Evolutionary conservation across 2,797 vertebrate species (phyloP), one percentile per base, ranked within the genome.

Genomic region (Tarsius wallacei): DNA sequence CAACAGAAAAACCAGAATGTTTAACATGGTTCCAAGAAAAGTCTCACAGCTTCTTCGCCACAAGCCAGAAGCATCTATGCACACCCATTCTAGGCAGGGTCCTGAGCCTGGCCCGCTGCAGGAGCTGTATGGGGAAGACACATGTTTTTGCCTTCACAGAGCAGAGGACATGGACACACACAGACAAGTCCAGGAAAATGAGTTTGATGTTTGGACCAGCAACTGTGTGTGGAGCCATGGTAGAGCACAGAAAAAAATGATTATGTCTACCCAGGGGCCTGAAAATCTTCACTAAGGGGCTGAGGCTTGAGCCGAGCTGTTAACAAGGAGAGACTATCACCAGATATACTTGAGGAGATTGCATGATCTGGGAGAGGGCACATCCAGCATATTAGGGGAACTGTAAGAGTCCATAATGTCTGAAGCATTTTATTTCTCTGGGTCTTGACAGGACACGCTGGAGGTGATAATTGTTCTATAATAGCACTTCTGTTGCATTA

Each of bases 361-460:
- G 11, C 13, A 4, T 4, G 31, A 77, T 19, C 9, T 24, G 2
- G 2, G 9, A 66, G 24, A 33, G 64, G 51, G 21, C 71, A 42
- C 4, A 19, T 15, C 28, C 22, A 36, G 24, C 12, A 6, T 0
- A 0, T 4, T 8, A 13, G 24, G 51, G 11, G 51, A 6, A 42
- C 15, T 9, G 2, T 0, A 42, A 7, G 9, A 5, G 19, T 13
- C 77, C n/a, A 0, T 4, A 1, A 19, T 19, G 51, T 11, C 80
- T 36, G n/a, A 9, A 36, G 14, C 8, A 24, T 64, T 90, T 82
- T 33, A 9, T 24, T 24, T 61, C 59, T 13, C 15, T 47, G 36
- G 24, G 42, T 64, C 76, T 42, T 33, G 4, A 88, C 42, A 42
- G 42, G 42, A 42, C 47, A 83, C 0, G 0, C 2, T 24, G 4